phyloP scores from a whole-genome alignment of 1,140 invertebrate species.

The Leptinotarsa lineolata region DNA sequence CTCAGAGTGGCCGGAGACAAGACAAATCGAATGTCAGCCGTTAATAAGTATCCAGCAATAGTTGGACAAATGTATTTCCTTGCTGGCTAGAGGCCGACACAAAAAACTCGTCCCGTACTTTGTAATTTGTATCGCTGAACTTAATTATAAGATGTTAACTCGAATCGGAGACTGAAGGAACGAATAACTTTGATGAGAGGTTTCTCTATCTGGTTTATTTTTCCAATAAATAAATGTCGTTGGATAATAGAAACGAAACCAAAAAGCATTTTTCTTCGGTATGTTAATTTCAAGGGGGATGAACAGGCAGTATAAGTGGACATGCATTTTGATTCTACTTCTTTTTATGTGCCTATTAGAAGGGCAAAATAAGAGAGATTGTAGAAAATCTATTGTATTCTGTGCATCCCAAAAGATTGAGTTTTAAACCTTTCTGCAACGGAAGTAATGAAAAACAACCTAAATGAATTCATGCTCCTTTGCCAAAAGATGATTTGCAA shows the following conservation, averaged over 20 bases:
- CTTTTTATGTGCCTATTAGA: too few relatives aligned
- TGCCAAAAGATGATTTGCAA: too few relatives aligned
- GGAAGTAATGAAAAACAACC: too few relatives aligned
- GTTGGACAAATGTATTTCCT: constrained; percentile 56
- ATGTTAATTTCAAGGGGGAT: background rate
- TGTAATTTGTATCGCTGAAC: constrained; percentile 56
- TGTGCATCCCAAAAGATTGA: too few relatives aligned
- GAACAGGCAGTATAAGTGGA: background rate
- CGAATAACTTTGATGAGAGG: constrained; percentile 51
- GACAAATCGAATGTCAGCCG: constrained; percentile 58
- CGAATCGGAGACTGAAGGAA: constrained; percentile 38
- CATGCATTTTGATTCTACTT: too few relatives aligned
- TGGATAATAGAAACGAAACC: constrained; percentile 9
- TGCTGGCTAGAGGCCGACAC: constrained; percentile 47
- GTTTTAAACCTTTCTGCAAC: too few relatives aligned
- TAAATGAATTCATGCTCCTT: too few relatives aligned
- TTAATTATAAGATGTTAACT: constrained; percentile 53
- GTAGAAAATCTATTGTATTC: too few relatives aligned
- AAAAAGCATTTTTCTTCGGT: background rate
- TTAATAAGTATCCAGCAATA: constrained; percentile 58
- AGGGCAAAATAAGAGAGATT: background rate
- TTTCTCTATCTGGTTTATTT: constrained; percentile 44
- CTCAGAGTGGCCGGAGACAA: constrained; percentile 52
- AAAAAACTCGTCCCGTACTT: constrained; percentile 53
- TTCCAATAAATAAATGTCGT: constrained; percentile 45